These are phyloP conservation scores for Pyrrhia umbra DNA, from an alignment of 2,888 invertebrate genomes.

Conservation along the genomic window DNA sequence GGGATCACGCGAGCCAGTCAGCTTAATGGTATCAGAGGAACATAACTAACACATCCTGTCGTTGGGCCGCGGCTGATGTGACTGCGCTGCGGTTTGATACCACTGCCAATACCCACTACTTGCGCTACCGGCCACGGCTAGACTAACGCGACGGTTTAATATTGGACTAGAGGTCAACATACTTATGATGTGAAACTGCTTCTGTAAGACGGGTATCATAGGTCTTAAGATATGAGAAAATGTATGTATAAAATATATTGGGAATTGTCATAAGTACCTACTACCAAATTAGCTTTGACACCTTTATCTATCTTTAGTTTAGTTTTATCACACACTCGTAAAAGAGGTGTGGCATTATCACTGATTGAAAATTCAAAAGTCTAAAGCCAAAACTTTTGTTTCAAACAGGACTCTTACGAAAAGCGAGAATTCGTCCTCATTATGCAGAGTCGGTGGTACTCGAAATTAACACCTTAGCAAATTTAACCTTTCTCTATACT, in stretches of 20 bases:
- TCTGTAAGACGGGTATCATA: neutral
- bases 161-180: conserved; percentile 5
- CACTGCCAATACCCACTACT: conserved; percentile 31
- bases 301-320: no score
- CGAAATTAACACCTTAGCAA: neutral
- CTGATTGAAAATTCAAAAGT: no score
- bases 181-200: neutral
- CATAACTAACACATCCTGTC: conserved; percentile 81
- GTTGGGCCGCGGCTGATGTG: conserved; percentile 57
- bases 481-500: neutral
- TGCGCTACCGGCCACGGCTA: conserved; percentile 12
- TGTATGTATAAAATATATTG: neutral
- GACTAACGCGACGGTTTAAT: neutral
- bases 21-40: conserved; percentile 76
- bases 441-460: neutral
- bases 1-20: conserved; percentile 75
- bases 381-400: neutral
- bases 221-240: neutral
- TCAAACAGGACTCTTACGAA: neutral
- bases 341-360: no score
- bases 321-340: no score
- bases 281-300: no score
- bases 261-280: neutral
- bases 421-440: neutral
- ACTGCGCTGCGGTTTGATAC: conserved; percentile 45